Evolutionary conservation across 1,140 invertebrate genomes (phyloP).

Genomic region (Achatina immaculata): DNA sequence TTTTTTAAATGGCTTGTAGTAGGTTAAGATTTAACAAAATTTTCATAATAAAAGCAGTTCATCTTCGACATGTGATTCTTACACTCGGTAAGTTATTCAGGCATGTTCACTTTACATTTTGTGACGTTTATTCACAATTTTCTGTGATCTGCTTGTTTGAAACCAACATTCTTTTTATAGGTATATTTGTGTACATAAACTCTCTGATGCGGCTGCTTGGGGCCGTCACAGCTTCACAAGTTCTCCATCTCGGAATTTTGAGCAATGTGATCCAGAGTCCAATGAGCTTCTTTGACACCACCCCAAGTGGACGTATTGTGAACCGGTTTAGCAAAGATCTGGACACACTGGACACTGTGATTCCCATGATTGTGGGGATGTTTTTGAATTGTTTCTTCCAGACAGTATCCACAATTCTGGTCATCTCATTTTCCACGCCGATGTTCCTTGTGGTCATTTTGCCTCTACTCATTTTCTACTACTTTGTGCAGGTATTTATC

Average conservation of each 20-base stretch:
- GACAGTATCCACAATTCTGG: conserved; percentile 87
- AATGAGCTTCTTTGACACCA: conserved; percentile 81
- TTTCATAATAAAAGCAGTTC: too few relatives aligned
- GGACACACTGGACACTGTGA: conserved; percentile 71
- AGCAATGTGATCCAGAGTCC: conserved; percentile 77
- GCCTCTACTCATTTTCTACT: conserved; percentile 88
- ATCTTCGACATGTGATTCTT: too few relatives aligned
- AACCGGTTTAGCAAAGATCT: conserved; percentile 79
- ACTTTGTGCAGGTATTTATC: conserved; percentile 80
- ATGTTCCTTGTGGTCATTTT: conserved; percentile 86
- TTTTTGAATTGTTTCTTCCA: conserved; percentile 74
- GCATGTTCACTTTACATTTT: too few relatives aligned
- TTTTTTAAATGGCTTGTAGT: too few relatives aligned
- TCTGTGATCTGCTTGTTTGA: neutral
- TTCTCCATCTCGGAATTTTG: conserved; percentile 62
- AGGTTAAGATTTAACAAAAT: too few relatives aligned
- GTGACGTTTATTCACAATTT: too few relatives aligned
- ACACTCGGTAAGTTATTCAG: too few relatives aligned
- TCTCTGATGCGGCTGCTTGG: conserved; percentile 60
- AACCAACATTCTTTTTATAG: conserved; percentile 44
- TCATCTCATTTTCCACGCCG: conserved; percentile 90
- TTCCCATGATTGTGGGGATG: conserved; percentile 73
- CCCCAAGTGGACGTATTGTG: conserved; percentile 83
- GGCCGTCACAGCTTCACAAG: conserved; percentile 64
- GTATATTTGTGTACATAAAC: conserved; percentile 55